Evolutionary conservation across 2,888 invertebrate genomes (phyloP).

Genomic region (Patella depressa): DNA sequence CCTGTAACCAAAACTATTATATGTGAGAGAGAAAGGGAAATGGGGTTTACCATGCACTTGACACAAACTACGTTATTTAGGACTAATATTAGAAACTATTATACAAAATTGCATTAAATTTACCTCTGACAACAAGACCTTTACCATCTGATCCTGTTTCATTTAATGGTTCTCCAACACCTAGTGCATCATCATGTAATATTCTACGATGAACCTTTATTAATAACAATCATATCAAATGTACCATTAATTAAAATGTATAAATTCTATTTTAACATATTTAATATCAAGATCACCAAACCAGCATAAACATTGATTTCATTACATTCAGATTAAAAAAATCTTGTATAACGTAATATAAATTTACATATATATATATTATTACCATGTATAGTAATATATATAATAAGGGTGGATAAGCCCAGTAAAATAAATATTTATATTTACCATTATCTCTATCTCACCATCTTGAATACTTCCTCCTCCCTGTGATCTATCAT

Average conservation of each 20-base stretch:
- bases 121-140: constrained; percentile 70
- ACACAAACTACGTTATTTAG: too few relatives aligned
- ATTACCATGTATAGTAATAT: neutral
- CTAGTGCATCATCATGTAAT: constrained; percentile 90
- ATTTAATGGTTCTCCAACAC: constrained; percentile 91
- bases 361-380: neutral
- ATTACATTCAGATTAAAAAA: neutral
- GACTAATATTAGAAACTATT: too few relatives aligned
- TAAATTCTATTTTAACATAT: neutral
- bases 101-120: neutral
- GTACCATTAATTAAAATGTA: neutral
- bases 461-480: constrained; percentile 67
- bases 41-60: too few relatives aligned
- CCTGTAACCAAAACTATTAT: too few relatives aligned
- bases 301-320: neutral
- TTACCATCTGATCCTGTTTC: constrained; percentile 77
- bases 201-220: constrained; percentile 83
- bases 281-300: too few relatives aligned
- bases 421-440: neutral
- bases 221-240: neutral
- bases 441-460: constrained; percentile 70
- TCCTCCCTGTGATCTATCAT: constrained; percentile 72
- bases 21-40: too few relatives aligned
- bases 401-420: neutral
- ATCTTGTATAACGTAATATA: neutral